phyloP scores from a whole-genome alignment of 30 jellyfish, hydroid and myxozoan genomes.

The Aurelia coerulea region DNA sequence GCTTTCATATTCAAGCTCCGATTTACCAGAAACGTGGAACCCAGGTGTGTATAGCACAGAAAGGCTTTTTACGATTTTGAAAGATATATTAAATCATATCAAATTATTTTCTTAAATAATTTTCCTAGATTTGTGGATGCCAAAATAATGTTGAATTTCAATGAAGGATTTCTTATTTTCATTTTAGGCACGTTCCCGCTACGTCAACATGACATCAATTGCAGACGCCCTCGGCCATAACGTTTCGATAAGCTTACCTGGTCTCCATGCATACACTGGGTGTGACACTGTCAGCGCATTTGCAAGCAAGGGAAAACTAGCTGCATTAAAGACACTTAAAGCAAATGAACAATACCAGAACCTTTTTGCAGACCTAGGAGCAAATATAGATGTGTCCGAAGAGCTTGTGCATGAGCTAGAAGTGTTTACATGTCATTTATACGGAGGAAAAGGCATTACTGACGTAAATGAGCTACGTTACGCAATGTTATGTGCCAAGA shows the following conservation, averaged over 20 bases:
- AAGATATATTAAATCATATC: too few species aligned
- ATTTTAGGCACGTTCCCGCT: slow-evolving; percentile 28
- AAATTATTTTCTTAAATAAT: too few species aligned
- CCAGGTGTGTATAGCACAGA: too few species aligned
- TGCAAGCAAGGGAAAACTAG: not conserved
- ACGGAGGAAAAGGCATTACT: not conserved
- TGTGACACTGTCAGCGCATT: too few species aligned
- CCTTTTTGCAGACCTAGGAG: slow-evolving; percentile 15
- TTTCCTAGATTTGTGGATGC: too few species aligned
- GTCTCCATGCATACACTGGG: too few species aligned
- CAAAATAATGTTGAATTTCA: too few species aligned
- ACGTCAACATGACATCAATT: slow-evolving; percentile 27
- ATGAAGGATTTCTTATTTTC: not conserved
- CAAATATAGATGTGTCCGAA: slow-evolving; percentile 5
- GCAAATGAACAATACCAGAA: slow-evolving; percentile 19
- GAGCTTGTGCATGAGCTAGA: not conserved
- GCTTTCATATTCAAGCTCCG: slow-evolving; percentile 19
- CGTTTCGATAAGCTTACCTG: not conserved
- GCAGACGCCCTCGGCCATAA: slow-evolving; percentile 32
- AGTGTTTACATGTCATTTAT: too few species aligned
- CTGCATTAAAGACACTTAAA: slow-evolving; percentile 27
- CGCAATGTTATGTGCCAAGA: slow-evolving; percentile 51
- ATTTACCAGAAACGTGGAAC: too few species aligned
- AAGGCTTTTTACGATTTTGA: too few species aligned
- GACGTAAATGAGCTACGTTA: slow-evolving; percentile 45